These are phyloP conservation scores for Malaclemys terrapin DNA, from an alignment of 2,113 vertebrate species.

Conservation along the genomic window DNA sequence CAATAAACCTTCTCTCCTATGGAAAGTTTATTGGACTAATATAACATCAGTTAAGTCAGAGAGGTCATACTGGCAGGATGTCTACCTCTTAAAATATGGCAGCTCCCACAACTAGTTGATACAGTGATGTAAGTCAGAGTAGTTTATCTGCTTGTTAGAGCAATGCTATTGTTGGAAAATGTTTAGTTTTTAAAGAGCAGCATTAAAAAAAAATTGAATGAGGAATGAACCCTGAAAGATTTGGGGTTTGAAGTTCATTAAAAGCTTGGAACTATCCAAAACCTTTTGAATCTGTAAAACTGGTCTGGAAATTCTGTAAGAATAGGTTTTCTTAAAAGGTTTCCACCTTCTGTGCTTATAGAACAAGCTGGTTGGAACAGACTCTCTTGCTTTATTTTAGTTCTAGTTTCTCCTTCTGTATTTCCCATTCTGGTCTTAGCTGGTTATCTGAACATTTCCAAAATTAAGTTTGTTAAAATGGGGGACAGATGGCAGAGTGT, in stretches of 20 bases:
- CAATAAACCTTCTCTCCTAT: neutral
- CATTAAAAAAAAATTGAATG: neutral
- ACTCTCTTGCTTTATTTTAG: neutral
- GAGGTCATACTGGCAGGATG: neutral
- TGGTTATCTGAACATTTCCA: neutral
- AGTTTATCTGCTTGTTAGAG: neutral
- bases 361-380: accelerated
- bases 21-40: neutral
- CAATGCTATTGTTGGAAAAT: neutral
- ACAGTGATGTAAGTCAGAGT: neutral
- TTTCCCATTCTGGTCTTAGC: neutral
- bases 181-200: neutral
- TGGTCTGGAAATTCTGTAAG: neutral
- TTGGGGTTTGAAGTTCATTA: neutral
- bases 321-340: neutral
- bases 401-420: accelerated
- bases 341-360: neutral
- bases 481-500: neutral
- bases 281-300: neutral
- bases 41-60: neutral
- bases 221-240: neutral
- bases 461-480: neutral
- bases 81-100: neutral
- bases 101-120: neutral
- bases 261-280: neutral